A percentile compares a stretch with the other conserved stretches of the same genome.
These are phyloP conservation scores for Anodontia alba DNA, from an alignment of 2,888 invertebrate species.

Conservation along the genomic window DNA sequence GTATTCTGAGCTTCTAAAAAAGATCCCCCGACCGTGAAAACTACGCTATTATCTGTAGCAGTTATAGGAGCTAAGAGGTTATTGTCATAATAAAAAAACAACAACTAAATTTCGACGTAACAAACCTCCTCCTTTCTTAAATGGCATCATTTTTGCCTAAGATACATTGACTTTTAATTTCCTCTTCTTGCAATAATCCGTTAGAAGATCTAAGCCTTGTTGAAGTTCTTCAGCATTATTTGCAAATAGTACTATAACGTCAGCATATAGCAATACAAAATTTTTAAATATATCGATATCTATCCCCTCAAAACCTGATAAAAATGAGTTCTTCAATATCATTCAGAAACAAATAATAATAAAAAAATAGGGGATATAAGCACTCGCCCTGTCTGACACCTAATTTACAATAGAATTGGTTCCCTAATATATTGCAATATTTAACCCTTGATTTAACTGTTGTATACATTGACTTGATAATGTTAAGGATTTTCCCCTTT, in stretches of 20 bases:
- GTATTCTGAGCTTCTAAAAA: background rate
- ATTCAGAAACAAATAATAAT: background rate
- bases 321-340: background rate
- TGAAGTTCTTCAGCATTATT: background rate
- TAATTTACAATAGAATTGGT: background rate
- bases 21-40: background rate
- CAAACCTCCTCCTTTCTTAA: background rate
- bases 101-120: background rate
- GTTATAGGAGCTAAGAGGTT: too few species aligned
- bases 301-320: background rate
- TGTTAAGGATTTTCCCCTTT: background rate
- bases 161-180: background rate
- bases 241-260: background rate
- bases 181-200: background rate
- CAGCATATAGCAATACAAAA: background rate
- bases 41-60: background rate
- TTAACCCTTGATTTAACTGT: background rate
- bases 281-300: background rate
- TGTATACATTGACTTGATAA: background rate
- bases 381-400: background rate
- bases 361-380: background rate
- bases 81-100: background rate
- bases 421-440: background rate
- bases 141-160: background rate
- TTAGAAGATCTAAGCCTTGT: background rate